Conservation (phyloP, 2,888 invertebrate species). For the Hylaea fasciaria region DNA sequence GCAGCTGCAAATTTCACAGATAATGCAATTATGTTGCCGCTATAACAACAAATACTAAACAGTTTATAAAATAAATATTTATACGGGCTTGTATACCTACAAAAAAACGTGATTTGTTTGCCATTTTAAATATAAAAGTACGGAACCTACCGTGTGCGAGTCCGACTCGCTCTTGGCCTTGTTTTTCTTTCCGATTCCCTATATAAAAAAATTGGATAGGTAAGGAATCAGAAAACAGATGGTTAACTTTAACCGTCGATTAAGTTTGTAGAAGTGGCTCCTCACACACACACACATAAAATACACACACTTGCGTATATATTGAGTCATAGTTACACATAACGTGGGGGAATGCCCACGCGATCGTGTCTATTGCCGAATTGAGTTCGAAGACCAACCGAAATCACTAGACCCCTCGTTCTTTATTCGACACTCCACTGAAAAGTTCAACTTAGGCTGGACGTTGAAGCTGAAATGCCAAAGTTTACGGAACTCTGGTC, state of each 20-base stretch:
- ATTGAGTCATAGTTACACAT: conserved; percentile 21
- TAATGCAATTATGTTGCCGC: too few species aligned
- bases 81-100: too few species aligned
- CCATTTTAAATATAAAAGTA: too few species aligned
- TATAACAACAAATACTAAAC: too few species aligned
- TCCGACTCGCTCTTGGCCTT: too few species aligned
- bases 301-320: conserved; percentile 15
- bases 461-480: background rate
- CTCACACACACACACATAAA: conserved; percentile 11
- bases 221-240: background rate
- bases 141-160: too few species aligned
- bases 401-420: conserved; percentile 34
- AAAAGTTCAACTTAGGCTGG: conserved; percentile 14
- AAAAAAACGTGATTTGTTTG: too few species aligned
- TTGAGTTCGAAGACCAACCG: conserved; percentile 35
- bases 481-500: conserved; percentile 14
- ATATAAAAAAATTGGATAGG: too few species aligned
- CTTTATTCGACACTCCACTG: background rate
- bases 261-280: conserved; percentile 10
- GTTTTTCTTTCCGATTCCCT: too few species aligned
- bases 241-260: conserved; percentile 11
- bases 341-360: conserved; percentile 33
- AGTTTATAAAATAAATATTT: too few species aligned
- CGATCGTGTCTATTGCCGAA: conserved; percentile 22
- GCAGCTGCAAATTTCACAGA: too few species aligned